Conservation (phyloP, 1,140 invertebrate species). For the Globodera rostochiensis region DNA sequence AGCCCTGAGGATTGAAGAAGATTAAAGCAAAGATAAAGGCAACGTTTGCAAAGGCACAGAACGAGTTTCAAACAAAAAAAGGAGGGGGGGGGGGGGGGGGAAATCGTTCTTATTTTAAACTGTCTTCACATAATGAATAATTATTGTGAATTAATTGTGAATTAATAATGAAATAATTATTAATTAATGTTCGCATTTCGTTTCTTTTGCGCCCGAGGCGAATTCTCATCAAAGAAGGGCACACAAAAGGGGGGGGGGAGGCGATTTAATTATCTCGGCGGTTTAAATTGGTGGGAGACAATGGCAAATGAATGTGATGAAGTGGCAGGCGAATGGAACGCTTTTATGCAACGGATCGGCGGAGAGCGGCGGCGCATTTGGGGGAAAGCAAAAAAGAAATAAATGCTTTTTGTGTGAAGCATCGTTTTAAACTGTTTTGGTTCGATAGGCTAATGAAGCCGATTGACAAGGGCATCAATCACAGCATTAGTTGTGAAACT, state of each 20-base stretch:
- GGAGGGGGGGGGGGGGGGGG: no score
- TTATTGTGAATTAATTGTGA: no score
- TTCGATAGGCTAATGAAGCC: neutral
- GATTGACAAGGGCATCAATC: neutral
- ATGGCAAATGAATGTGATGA: neutral
- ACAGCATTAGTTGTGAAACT: neutral
- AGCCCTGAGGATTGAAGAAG: neutral
- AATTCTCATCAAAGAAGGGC: neutral
- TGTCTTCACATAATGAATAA: no score
- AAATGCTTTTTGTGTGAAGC: neutral
- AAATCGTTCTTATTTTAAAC: no score
- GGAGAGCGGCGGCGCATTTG: neutral
- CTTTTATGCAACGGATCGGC: neutral
- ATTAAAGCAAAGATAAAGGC: slow-evolving; percentile 2
- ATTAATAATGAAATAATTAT: no score
- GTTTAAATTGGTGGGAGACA: neutral
- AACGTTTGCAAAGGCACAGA: neutral
- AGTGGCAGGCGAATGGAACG: neutral
- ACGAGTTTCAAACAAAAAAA: no score
- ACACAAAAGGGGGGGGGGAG: neutral
- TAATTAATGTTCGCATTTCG: neutral
- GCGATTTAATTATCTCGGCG: neutral
- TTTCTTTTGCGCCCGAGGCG: neutral
- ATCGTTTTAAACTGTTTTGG: neutral
- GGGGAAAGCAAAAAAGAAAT: neutral